phyloP scores from a whole-genome alignment of 2,113 vertebrate genomes.

The Melospiza georgiana region DNA sequence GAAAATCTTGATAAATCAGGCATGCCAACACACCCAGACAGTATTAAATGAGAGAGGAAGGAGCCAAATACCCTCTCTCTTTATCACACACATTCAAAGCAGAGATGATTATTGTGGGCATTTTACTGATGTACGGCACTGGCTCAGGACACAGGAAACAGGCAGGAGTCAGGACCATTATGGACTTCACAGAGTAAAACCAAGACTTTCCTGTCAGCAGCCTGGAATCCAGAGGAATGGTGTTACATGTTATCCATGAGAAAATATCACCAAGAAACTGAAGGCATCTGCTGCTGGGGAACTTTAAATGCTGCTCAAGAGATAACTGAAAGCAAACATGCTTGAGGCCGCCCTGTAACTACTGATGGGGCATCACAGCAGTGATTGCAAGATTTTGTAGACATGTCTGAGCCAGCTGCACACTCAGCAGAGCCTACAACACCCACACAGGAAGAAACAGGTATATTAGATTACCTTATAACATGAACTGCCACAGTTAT shows the following conservation, averaged over 20 bases:
- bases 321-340: background rate
- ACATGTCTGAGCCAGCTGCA: background rate
- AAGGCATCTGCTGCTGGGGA: background rate
- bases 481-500: background rate
- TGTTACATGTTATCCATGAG: background rate
- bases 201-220: background rate
- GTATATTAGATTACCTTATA: background rate
- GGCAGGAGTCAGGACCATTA: background rate
- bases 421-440: background rate
- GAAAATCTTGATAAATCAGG: slow-evolving; percentile 31
- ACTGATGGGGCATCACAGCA: background rate
- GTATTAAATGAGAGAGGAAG: background rate
- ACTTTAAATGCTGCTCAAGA: background rate
- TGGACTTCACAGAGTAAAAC: background rate
- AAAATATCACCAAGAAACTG: background rate
- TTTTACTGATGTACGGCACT: background rate
- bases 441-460: background rate
- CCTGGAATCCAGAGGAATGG: background rate
- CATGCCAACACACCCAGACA: background rate
- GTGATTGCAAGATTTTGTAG: background rate
- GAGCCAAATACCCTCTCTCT: background rate
- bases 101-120: background rate
- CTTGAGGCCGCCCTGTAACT: background rate
- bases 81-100: background rate
- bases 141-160: background rate